Evolutionary conservation across 1,140 invertebrate genomes (phyloP), one percentile per base, ranked within the genome.

Genomic region (Ips nitidus): DNA sequence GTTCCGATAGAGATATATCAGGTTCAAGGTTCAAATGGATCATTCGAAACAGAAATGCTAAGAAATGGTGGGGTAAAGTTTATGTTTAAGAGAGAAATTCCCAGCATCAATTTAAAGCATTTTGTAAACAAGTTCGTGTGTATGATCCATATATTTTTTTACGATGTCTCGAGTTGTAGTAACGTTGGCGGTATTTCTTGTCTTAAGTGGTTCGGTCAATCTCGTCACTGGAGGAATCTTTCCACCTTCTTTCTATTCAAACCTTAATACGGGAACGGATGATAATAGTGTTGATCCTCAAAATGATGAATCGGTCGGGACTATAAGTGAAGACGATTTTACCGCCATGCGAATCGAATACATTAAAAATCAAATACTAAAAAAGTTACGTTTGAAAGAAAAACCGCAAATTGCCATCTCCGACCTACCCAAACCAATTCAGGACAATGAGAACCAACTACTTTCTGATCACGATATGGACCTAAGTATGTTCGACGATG

Each of bases 331-430:
- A 71, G 79, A 81, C 65, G 79, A 83, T 62, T 72, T 89, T 5
- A 86, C 84, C 0, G 83, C 83, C n/a, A 73, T 88, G 22, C 80
- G 91, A 60, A 86, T 92, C 47, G 90, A 93, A 77, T 90, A 90
- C 69, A 90, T 93, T 5, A 93, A 93, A 76, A 86, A 91, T 73
- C 91, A 93, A 80, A 93, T 94, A 22, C 77, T 94, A 58, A 89
- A 88, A 78, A 93, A 93, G 77, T 76, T 94, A 52, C 80, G 90
- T 65, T 77, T 94, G 1, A 91, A 87, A 52, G 88, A 89, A 76
- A 88, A 88, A 69, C 91, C 91, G 4, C 84, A 85, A 52, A 84
- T 86, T 1, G 84, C 85, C 4, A 74, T 83, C 36, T 84, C 85
- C 70, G 84, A 85, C 38, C 79, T 91, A 72, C 90, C 90, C 0